Percentiles rank a stretch among this genome's conserved stretches.
Conservation (phyloP, 2,888 invertebrate genomes). For the Endomychus coccineus region DNA sequence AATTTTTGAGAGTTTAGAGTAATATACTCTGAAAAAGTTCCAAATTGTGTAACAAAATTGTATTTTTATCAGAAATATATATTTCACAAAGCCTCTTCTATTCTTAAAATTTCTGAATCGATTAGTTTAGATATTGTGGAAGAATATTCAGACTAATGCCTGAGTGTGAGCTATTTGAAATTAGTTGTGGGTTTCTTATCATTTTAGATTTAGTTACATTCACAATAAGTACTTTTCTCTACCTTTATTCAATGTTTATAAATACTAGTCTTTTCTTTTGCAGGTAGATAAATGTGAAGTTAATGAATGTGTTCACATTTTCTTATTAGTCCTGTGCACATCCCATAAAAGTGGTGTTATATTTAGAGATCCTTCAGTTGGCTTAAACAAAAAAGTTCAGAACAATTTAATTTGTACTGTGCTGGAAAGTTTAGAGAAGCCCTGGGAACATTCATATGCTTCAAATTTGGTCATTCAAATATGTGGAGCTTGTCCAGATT, state of each 20-base stretch:
- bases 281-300: conserved; percentile 47
- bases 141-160: too few species aligned
- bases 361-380: conserved; percentile 62
- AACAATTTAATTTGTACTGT: conserved; percentile 58
- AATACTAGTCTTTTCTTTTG: conserved; percentile 16
- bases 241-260: too few species aligned
- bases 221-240: background rate
- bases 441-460: conserved; percentile 62
- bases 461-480: conserved; percentile 57
- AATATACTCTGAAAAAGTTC: too few species aligned
- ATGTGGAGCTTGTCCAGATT: conserved; percentile 62
- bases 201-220: background rate
- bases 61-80: too few species aligned
- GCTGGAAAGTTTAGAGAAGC: conserved; percentile 56
- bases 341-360: conserved; percentile 70
- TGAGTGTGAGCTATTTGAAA: too few species aligned
- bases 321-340: conserved; percentile 67
- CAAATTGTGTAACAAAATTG: too few species aligned
- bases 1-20: too few species aligned
- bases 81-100: too few species aligned
- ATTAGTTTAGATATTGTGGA: too few species aligned
- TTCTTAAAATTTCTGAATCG: too few species aligned
- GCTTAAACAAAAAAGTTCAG: conserved; percentile 49
- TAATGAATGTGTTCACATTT: conserved; percentile 54
- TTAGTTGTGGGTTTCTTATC: too few species aligned